Evolutionary conservation across 2,888 invertebrate species (phyloP).

Genomic region (Pristionchus exspectatus): DNA sequence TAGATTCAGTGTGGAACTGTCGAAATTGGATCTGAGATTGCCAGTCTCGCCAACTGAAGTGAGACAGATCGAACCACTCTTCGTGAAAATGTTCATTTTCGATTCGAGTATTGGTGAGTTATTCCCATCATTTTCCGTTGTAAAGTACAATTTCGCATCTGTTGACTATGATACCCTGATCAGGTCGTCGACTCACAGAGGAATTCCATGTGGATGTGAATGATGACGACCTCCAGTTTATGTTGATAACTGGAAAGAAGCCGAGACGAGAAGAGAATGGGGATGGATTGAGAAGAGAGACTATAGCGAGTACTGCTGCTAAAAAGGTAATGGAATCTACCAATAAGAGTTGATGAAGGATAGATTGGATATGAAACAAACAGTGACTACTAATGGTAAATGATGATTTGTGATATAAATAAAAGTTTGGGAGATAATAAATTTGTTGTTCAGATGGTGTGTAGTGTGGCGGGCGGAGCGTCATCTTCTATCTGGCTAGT

Average conservation of each 20-base stretch:
- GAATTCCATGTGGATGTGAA: conserved; percentile 71
- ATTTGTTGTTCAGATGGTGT: conserved; percentile 59
- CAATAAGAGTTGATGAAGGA: not conserved
- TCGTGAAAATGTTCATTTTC: conserved; percentile 90
- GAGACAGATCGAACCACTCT: conserved; percentile 90
- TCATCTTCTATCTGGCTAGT: conserved; percentile 69
- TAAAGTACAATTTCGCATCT: not conserved
- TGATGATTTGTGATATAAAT: too few relatives aligned
- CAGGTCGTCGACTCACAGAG: conserved; percentile 71
- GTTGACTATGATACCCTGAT: not conserved
- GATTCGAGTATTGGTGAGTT: conserved; percentile 86
- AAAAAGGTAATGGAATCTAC: conserved; percentile 23
- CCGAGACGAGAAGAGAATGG: conserved; percentile 36
- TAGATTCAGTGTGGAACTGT: conserved; percentile 56
- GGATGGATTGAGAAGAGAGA: conserved; percentile 35
- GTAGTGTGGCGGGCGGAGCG: conserved; percentile 60
- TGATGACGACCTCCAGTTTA: conserved; percentile 59
- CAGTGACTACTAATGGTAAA: not conserved
- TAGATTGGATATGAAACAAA: conserved; percentile 31
- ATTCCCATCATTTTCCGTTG: not conserved
- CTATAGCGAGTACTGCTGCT: conserved; percentile 21
- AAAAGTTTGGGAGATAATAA: too few relatives aligned
- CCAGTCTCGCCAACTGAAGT: conserved; percentile 55
- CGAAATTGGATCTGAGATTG: conserved; percentile 54
- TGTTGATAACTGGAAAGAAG: not conserved